phyloP scores from a whole-genome alignment of 1,140 invertebrate species.

The Procambarus clarkii region DNA sequence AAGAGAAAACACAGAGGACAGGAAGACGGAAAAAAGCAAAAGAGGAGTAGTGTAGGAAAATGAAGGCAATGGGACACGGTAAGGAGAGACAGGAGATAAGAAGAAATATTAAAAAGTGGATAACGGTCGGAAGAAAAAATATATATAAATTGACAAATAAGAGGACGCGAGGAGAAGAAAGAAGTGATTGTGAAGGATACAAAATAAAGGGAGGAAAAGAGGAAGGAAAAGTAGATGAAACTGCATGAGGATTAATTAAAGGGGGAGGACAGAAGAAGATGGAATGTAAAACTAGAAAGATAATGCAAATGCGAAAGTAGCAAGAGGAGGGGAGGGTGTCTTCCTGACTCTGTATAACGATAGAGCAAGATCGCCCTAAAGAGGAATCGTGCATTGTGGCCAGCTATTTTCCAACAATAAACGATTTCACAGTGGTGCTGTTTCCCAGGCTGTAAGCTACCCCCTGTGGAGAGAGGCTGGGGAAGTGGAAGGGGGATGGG shows the following conservation, averaged over 20 bases:
- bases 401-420: constrained; percentile 30
- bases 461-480: neutral
- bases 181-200: no score
- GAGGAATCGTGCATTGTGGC: constrained; percentile 20
- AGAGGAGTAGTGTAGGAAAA: no score
- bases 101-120: no score
- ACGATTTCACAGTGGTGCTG: constrained; percentile 40
- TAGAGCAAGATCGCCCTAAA: neutral
- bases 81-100: no score
- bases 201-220: neutral
- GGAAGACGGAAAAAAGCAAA: no score
- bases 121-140: no score
- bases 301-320: neutral
- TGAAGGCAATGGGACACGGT: no score
- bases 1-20: no score
- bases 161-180: no score
- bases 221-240: neutral
- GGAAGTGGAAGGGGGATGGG: neutral
- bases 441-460: constrained; percentile 1
- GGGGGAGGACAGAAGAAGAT: neutral
- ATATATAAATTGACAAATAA: no score
- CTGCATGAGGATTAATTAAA: no score
- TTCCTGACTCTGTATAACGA: constrained; percentile 1
- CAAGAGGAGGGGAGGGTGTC: neutral
- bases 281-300: neutral